A percentile compares a stretch with the other conserved stretches of the same genome.
Evolutionary conservation across 2,888 invertebrate genomes (phyloP).

Genomic region (Lycocerus yunnanus): DNA sequence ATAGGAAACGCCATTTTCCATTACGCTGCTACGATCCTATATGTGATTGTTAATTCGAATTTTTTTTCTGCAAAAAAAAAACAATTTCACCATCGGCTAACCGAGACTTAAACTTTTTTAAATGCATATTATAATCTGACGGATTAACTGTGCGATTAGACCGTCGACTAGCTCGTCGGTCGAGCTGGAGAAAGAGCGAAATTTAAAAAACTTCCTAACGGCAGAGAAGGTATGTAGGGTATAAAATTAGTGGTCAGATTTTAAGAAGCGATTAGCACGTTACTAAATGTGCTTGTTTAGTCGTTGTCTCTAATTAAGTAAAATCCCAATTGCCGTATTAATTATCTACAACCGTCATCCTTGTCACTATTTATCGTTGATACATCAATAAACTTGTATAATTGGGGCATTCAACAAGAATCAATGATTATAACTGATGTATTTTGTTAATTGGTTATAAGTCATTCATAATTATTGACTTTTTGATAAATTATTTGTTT

Average conservation of each 20-base stretch:
- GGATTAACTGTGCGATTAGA: not conserved
- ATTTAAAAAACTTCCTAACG: not conserved
- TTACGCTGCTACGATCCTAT: not conserved
- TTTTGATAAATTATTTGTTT: constrained; percentile 29
- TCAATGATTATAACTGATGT: constrained; percentile 32
- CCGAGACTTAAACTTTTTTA: not conserved
- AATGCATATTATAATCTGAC: not conserved
- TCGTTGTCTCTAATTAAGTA: constrained; percentile 47
- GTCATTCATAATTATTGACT: constrained; percentile 31
- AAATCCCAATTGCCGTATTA: constrained; percentile 47
- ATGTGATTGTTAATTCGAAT: not conserved
- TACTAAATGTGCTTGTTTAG: constrained; percentile 43
- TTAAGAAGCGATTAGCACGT: constrained; percentile 34
- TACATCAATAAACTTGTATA: constrained; percentile 38
- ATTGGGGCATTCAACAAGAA: constrained; percentile 39
- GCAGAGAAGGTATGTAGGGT: not conserved
- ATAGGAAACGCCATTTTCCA: not conserved
- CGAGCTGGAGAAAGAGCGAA: not conserved
- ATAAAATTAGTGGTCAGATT: constrained; percentile 37
- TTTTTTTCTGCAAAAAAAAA: not conserved
- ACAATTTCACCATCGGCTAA: no score
- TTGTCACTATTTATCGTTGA: constrained; percentile 32
- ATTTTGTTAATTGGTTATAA: constrained; percentile 38
- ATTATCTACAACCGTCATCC: constrained; percentile 40
- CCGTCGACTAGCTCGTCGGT: not conserved